Percentiles rank a stretch among this genome's conserved stretches.
These are phyloP conservation scores for Gastrophysa polygoni DNA, from an alignment of 2,888 invertebrate genomes.

Conservation along the genomic window DNA sequence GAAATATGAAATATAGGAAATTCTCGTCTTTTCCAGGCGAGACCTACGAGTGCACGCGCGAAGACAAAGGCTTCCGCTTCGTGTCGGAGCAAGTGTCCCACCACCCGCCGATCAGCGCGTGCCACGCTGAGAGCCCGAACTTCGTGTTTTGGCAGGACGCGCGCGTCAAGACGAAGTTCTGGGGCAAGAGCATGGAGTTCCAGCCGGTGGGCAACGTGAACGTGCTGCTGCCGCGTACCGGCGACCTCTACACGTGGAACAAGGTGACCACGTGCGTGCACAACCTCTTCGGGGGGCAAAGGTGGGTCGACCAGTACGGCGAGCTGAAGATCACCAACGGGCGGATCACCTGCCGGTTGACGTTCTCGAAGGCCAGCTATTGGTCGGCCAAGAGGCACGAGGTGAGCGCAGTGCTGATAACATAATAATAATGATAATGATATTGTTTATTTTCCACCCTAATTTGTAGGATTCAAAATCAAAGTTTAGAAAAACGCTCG, in stretches of 20 bases:
- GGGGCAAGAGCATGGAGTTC: slow-evolving; percentile 91
- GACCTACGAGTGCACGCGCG: slow-evolving; percentile 80
- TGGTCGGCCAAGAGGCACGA: slow-evolving; percentile 82
- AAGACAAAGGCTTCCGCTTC: slow-evolving; percentile 74
- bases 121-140: slow-evolving; percentile 77
- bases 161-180: slow-evolving; percentile 84
- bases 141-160: slow-evolving; percentile 86
- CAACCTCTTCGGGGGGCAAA: slow-evolving; percentile 80
- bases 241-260: slow-evolving; percentile 78
- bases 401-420: slow-evolving; percentile 62
- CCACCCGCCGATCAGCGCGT: slow-evolving; percentile 83
- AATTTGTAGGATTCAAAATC: no score
- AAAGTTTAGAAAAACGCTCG: no score
- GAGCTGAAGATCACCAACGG: slow-evolving; percentile 74
- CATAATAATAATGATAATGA: no score
- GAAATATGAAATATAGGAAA: no score
- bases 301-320: slow-evolving; percentile 88
- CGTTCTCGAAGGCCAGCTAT: slow-evolving; percentile 79
- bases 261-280: slow-evolving; percentile 87
- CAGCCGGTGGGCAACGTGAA: slow-evolving; percentile 77
- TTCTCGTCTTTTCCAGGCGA: no score
- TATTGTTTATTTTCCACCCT: no score
- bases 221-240: slow-evolving; percentile 66
- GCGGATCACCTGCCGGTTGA: slow-evolving; percentile 74
- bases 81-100: slow-evolving; percentile 82